Evolutionary conservation across 1,140 invertebrate species (phyloP).

Genomic region (Drosophila pseudoananassae): DNA sequence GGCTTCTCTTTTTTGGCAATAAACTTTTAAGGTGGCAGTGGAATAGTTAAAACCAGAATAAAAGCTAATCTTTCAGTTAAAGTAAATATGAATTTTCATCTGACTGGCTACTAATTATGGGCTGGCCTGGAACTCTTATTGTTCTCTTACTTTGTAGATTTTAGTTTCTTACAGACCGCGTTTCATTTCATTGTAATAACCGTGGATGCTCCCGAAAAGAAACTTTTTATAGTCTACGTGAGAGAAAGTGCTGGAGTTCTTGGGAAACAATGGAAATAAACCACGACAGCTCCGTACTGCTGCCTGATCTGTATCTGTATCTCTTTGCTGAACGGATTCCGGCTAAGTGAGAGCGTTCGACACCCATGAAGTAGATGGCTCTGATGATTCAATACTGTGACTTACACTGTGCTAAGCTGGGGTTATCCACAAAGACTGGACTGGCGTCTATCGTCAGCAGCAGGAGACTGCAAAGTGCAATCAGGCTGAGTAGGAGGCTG

Average conservation of each 20-base stretch:
- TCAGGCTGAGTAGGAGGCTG: constrained; percentile 41
- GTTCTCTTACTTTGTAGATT: no score
- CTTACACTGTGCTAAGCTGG: constrained; percentile 84
- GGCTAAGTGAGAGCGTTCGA: constrained; percentile 33
- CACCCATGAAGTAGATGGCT: constrained; percentile 30
- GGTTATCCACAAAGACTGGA: constrained; percentile 83
- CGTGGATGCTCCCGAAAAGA: constrained; percentile 46
- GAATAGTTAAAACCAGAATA: neutral
- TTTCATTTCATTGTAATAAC: constrained; percentile 41
- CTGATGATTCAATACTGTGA: constrained; percentile 37
- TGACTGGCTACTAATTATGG: neutral
- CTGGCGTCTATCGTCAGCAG: constrained; percentile 50
- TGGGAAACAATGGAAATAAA: constrained; percentile 43
- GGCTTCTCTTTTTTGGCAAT: constrained; percentile 52
- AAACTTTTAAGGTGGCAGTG: constrained; percentile 38
- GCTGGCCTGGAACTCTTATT: neutral
- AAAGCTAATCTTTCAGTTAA: constrained; percentile 6
- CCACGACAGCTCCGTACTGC: constrained; percentile 20
- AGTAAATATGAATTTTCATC: neutral
- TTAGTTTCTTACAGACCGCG: neutral
- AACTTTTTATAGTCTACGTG: constrained; percentile 73
- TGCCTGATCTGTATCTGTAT: constrained; percentile 14
- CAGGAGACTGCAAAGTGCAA: constrained; percentile 55
- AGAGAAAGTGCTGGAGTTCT: constrained; percentile 77
- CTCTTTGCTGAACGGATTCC: constrained; percentile 35